Evolutionary conservation across 2,797 vertebrate genomes (phyloP), one percentile per base, ranked within the genome.

Genomic region (Cichlasoma orientale): DNA sequence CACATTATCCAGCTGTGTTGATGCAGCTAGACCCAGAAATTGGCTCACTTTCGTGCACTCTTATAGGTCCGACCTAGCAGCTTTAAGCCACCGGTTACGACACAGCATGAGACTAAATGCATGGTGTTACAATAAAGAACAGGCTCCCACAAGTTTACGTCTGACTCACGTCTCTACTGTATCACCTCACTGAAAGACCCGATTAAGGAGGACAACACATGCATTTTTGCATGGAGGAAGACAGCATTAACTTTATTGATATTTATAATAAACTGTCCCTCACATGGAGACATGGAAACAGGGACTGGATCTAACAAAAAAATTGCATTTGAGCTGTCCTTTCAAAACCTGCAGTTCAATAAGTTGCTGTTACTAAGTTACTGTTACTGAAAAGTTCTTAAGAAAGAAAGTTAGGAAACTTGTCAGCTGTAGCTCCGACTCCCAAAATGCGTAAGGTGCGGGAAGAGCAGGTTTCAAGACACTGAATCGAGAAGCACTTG

Each of bases 61-160:
- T 38, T 3, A 5, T 23, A 18, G 38, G 13, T 1, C 59, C 0
- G 0, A 61, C 58, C 36, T 36, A 63, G 38, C 18, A 44, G 44
- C 59, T 63, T 63, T 25, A 44, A 44, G 14, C 59, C 59, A 44
- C 1, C 36, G 25, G 36, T 41, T 41, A 13, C 4, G 14, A 63
- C 13, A 31, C 13, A 12, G 38, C 38, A 44, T 14, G 0, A 14
- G 41, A 14, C 41, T 44, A 44, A 44, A 44, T 44, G 2, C 36
- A 25, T 63, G 59, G 10, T 44, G 59, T 66, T 11, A 66, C 23
- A 66, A 14, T 27, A n/a, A 66, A 1, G 23, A 66, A 41, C 23
- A 7, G 38, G 1, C 41, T 18, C 16, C 1, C 44, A 47, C 44
- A 47, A 18, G 5, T 16, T 47, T 47, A 18, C 44, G 7, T 47